Evolutionary conservation across 2,888 invertebrate species (phyloP), one percentile per base, ranked within the genome.

Genomic region (Tenthredo livida): DNA sequence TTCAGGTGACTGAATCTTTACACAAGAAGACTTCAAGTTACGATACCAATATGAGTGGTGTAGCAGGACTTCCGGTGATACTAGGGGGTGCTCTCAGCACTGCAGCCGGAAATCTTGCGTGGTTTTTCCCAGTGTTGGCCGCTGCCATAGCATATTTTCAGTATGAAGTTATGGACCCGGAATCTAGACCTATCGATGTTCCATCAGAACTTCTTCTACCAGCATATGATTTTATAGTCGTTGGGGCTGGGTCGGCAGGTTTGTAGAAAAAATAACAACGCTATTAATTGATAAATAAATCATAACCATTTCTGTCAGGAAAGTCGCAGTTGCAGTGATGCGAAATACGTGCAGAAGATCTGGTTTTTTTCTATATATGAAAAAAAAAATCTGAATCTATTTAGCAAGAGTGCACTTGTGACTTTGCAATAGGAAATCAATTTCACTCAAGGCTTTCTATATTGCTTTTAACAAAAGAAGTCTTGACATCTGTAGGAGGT

Each of bases 241-340:
- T 98, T 47, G 98, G 98, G 0, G 97, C 96, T 0, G 98, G 98
- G 15, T 98, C 98, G 0, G 98, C 98, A 92, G 97, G 97, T 95
- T 92, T 86, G 86, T 89, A 84, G 21, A 5, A 50, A 29, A 43
- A 47, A 67, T 17, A 7, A 21, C 29, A 10, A 40, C n/a, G 1
- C 12, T 10, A 77, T 21, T 7, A 5, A 73, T 21, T 43, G 43
- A 43, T 43, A 6, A 54, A 54, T n/a, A n/a, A 54, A n/a, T 54
- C 3, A 54, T 6, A n/a, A 54, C n/a, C n/a, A 54, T 54, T 54
- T 54, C 6, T 54, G 54, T n/a, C n/a, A 54, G n/a, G 6, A n/a
- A n/a, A 54, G n/a, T 17, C 7, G 61, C 61, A 21, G 25, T 1
- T 61, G 61, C 61, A 29, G 61, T 25, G 10, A 61, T 33, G 33